phyloP scores from a whole-genome alignment of 2,113 vertebrate genomes.

The Indri indri region DNA sequence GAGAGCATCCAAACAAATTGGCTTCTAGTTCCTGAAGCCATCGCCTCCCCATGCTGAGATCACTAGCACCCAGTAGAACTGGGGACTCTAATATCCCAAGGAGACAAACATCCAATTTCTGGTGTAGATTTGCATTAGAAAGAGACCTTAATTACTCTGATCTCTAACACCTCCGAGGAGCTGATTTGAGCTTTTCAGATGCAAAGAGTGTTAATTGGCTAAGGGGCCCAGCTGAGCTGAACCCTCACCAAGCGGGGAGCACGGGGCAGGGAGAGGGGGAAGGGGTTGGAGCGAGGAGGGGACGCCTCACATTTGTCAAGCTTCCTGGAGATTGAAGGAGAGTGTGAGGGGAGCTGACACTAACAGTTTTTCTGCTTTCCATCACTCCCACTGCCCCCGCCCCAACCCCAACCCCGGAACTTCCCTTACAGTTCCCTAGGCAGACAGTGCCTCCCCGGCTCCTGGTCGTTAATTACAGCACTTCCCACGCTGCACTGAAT shows the following conservation, averaged over 20 bases:
- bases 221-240: constrained; percentile 69
- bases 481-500: not conserved
- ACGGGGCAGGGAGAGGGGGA: not conserved
- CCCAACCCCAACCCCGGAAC: not conserved
- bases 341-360: not conserved
- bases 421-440: not conserved
- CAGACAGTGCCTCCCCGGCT: not conserved
- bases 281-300: not conserved
- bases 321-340: not conserved
- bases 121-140: constrained; percentile 79
- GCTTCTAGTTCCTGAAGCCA: constrained; percentile 39
- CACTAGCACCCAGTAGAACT: not conserved
- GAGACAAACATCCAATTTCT: constrained; percentile 67
- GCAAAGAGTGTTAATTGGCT: constrained; percentile 79
- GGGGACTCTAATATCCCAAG: constrained; percentile 55
- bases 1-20: constrained; percentile 54
- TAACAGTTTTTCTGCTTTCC: not conserved
- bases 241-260: not conserved
- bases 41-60: constrained; percentile 26
- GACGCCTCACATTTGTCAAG: not conserved
- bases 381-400: too few species aligned
- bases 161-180: constrained; percentile 66
- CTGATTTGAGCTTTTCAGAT: constrained; percentile 78
- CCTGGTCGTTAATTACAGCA: not conserved
- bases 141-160: constrained; percentile 77